Conservation (phyloP, 2,888 invertebrate species). For the Dasypogon diadema region DNA sequence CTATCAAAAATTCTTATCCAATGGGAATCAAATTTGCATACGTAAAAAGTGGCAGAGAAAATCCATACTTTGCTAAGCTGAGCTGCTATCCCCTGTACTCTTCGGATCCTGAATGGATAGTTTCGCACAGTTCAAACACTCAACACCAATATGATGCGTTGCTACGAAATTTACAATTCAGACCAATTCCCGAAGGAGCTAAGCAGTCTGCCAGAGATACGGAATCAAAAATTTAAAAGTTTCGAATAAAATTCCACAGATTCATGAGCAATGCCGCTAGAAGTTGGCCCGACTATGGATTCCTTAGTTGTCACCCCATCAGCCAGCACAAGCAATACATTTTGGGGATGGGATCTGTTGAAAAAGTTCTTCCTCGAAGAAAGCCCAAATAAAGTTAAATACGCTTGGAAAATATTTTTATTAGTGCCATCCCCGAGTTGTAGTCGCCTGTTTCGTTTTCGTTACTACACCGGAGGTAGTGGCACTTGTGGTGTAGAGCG, state of each 20-base stretch:
- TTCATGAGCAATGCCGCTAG: not conserved
- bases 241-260: slow-evolving; percentile 40
- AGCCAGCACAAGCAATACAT: not conserved
- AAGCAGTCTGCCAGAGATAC: slow-evolving; percentile 12
- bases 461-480: not conserved
- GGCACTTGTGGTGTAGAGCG: no score
- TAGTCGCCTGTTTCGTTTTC: not conserved
- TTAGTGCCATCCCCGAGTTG: slow-evolving; percentile 34
- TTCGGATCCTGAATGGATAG: slow-evolving; percentile 26
- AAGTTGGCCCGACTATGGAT: not conserved
- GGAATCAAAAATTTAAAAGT: slow-evolving; percentile 49
- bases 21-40: slow-evolving; percentile 47
- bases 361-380: not conserved
- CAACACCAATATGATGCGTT: slow-evolving; percentile 4
- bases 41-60: slow-evolving; percentile 39
- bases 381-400: slow-evolving; percentile 48
- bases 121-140: slow-evolving; percentile 6
- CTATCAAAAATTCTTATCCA: slow-evolving; percentile 48
- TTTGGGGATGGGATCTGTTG: slow-evolving; percentile 1
- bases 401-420: slow-evolving; percentile 48
- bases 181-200: not conserved
- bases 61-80: slow-evolving; percentile 16
- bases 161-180: slow-evolving; percentile 29
- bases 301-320: slow-evolving; percentile 5
- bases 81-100: not conserved